These are phyloP conservation scores for Athene cunicularia DNA, from an alignment of 2,113 vertebrate genomes.

Conservation along the genomic window DNA sequence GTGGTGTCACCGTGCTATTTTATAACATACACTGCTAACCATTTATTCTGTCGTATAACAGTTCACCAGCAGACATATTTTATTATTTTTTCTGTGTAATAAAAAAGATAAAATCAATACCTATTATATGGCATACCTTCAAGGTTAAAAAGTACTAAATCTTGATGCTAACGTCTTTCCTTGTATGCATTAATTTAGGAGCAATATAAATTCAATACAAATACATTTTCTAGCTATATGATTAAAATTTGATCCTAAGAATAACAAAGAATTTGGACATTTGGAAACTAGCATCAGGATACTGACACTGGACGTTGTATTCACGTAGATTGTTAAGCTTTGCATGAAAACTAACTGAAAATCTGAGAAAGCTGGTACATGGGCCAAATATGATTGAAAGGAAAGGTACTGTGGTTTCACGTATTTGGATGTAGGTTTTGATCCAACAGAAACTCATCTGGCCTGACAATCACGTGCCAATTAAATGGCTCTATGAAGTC, in stretches of 20 bases:
- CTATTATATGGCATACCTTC: slow-evolving; percentile 67
- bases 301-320: not conserved
- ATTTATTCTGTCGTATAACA: slow-evolving; percentile 53
- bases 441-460: slow-evolving; percentile 42
- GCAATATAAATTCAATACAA: slow-evolving; percentile 39
- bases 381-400: not conserved
- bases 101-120: slow-evolving; percentile 69
- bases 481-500: slow-evolving; percentile 65
- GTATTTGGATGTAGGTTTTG: not conserved
- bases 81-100: slow-evolving; percentile 61
- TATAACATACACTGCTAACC: slow-evolving; percentile 55
- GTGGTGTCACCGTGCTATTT: slow-evolving; percentile 54
- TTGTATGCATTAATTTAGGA: slow-evolving; percentile 44
- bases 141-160: slow-evolving; percentile 71
- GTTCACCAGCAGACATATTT: slow-evolving; percentile 43
- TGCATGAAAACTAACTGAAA: not conserved
- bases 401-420: not conserved
- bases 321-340: not conserved
- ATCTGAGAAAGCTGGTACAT: not conserved
- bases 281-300: not conserved
- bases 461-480: slow-evolving; percentile 33
- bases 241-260: not conserved
- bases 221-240: not conserved
- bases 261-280: not conserved
- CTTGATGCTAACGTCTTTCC: slow-evolving; percentile 55